Conservation (phyloP, 2,888 invertebrate species). For the Argyresthia albistria region DNA sequence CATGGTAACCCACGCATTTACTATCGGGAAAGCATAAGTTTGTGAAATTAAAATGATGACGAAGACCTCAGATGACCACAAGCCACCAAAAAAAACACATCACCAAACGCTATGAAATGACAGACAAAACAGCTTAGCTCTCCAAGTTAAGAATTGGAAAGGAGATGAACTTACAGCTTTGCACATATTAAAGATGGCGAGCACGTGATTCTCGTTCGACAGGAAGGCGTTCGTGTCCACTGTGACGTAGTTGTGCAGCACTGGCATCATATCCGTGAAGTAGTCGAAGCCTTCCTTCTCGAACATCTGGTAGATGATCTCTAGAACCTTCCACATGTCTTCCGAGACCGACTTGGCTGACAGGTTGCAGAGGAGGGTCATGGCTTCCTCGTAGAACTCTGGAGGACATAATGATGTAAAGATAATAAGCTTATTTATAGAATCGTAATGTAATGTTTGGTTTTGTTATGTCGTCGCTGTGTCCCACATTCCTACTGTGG, state of each 20-base stretch:
- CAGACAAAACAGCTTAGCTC: too few species aligned
- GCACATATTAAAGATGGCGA: slow-evolving; percentile 96
- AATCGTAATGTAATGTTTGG: too few species aligned
- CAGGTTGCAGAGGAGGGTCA: slow-evolving; percentile 92
- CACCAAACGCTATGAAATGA: too few species aligned
- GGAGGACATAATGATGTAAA: slow-evolving; percentile 15
- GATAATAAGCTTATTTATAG: too few species aligned
- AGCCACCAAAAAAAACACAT: too few species aligned
- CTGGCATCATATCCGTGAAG: slow-evolving; percentile 99
- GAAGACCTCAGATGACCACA: too few species aligned
- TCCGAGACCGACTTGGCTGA: slow-evolving; percentile 90
- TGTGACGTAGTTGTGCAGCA: slow-evolving; percentile 97
- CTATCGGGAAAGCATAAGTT: too few species aligned
- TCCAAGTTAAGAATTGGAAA: too few species aligned
- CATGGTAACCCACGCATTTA: too few species aligned
- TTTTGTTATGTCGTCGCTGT: too few species aligned
- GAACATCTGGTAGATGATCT: slow-evolving; percentile 89
- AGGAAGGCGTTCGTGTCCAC: slow-evolving; percentile 96
- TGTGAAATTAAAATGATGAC: too few species aligned
- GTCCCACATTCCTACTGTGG: too few species aligned
- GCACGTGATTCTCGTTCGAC: slow-evolving; percentile 88
- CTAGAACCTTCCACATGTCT: slow-evolving; percentile 97
- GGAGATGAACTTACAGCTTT: slow-evolving; percentile 76
- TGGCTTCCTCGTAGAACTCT: slow-evolving; percentile 98
- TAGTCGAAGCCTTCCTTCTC: slow-evolving; percentile 96